Conservation (phyloP, 2,113 vertebrate species). For the Zosterops hypoxanthus region DNA sequence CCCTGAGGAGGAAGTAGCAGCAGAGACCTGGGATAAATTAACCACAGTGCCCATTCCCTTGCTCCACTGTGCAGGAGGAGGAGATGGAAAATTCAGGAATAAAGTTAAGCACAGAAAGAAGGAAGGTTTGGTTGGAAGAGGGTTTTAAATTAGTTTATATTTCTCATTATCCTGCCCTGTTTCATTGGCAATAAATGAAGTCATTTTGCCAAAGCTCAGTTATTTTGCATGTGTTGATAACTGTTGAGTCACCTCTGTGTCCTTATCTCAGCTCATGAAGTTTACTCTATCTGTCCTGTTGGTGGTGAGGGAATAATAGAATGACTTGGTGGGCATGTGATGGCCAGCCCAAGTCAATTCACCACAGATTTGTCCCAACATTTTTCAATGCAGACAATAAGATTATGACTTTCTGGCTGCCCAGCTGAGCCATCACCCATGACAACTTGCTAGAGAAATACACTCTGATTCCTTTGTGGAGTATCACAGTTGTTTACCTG, state of each 20-base stretch:
- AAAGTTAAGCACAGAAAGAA: background rate
- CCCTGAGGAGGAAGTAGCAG: background rate
- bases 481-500: background rate
- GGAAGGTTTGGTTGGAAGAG: accelerated
- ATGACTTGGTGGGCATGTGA: accelerated
- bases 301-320: background rate
- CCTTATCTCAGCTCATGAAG: background rate
- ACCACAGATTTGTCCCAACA: background rate
- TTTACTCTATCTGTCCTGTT: background rate
- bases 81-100: background rate
- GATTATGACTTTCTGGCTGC: background rate
- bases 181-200: background rate
- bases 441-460: background rate
- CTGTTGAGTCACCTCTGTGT: background rate
- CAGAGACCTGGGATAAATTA: background rate
- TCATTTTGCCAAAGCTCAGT: background rate
- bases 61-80: background rate
- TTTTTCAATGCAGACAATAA: background rate
- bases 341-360: background rate
- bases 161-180: background rate
- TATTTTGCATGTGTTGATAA: background rate
- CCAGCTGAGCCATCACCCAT: background rate
- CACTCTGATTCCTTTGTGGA: background rate
- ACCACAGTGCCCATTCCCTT: too few species aligned
- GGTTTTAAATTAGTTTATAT: background rate